These are phyloP conservation scores for Dromius quadrimaculatus DNA, from an alignment of 2,888 invertebrate genomes.

Conservation along the genomic window DNA sequence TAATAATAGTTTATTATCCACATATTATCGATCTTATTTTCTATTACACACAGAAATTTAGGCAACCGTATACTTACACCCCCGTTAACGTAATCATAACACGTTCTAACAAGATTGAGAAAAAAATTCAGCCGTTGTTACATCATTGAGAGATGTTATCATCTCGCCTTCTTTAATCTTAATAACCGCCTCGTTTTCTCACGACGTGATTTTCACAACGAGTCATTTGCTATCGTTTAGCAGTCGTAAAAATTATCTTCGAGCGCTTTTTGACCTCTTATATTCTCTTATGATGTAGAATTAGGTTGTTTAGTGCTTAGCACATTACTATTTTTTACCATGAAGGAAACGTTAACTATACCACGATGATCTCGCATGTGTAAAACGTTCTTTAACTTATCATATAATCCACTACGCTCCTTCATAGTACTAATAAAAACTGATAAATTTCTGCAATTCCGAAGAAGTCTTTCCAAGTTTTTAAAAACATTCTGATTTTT, in stretches of 20 bases:
- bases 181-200: constrained; percentile 33
- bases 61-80: constrained; percentile 31
- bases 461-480: no score
- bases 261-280: constrained; percentile 12
- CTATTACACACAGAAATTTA: constrained; percentile 36
- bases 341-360: no score
- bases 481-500: no score
- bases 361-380: no score
- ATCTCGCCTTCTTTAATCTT: constrained; percentile 35
- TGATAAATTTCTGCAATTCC: no score
- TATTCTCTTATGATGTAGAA: not conserved
- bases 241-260: constrained; percentile 36
- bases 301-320: not conserved
- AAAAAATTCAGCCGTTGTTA: constrained; percentile 13
- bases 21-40: constrained; percentile 36
- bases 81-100: constrained; percentile 24
- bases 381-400: no score
- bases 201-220: constrained; percentile 40
- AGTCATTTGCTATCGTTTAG: constrained; percentile 25
- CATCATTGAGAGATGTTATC: constrained; percentile 17
- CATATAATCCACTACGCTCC: no score
- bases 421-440: no score
- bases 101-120: constrained; percentile 26
- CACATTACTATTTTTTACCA: no score
- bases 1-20: constrained; percentile 17